Evolutionary conservation across 2,113 vertebrate genomes (phyloP), one percentile per base, ranked within the genome.

Genomic region (Sterrhoptilus dennistouni): DNA sequence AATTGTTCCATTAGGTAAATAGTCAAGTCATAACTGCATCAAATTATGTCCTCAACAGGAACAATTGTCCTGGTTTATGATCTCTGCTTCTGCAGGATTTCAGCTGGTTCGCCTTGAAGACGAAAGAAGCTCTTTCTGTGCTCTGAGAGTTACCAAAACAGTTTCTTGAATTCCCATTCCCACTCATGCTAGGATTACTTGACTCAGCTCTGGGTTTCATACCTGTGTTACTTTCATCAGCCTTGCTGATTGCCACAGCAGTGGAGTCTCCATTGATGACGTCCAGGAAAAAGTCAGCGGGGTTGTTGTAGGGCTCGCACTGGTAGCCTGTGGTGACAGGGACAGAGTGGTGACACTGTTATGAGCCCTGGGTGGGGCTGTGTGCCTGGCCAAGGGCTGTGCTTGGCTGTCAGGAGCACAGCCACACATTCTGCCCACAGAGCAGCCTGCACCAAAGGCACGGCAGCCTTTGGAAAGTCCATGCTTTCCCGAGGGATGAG

Each of bases 231-330:
- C 36, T 74, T 35, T 53, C 66, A 2, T 94, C 59, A 0, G 21
- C 5, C 63, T 82, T 98, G 84, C 35, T 98, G 75, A 97, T 49
- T 6, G 91, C 13, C 35, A 98, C 96, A 0, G 98, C 98, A 0
- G 98, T 98, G 2, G 98, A 98, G 89, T 99, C 99, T 87, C 99
- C 99, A 5, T 99, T 99, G 72, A 99, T 99, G 85, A 99, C 33
- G 5, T 99, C 99, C 91, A 99, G 97, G 95, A 99, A 99, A 76
- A 99, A 99, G 96, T 99, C 99, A 0, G 99, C 99, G 1, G 99
- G 99, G 89, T 99, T 99, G 97, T 99, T 99, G 96, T 98, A 99
- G 0, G 98, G 91, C 93, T 99, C 99, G 45, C 99, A 99, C 31
- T 84, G 97, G 76, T 99, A 99, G 47, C 99, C 99, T 99, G 74